Percentiles rank a stretch among this genome's conserved stretches.
These are phyloP conservation scores for Manacus vitellinus DNA, from an alignment of 2,113 vertebrate genomes.

Conservation along the genomic window DNA sequence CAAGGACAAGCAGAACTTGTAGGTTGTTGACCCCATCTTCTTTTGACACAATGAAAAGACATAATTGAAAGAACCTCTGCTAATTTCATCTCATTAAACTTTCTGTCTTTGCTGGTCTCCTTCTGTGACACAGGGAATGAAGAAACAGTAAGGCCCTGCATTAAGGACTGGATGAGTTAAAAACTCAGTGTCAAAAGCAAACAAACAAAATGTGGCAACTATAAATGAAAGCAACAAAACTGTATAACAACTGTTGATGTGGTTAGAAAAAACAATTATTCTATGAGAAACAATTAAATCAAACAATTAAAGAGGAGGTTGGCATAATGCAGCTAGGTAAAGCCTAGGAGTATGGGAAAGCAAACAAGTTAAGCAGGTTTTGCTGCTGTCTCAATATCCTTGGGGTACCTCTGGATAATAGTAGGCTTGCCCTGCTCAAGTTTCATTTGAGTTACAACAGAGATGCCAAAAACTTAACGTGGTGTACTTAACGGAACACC, in stretches of 20 bases:
- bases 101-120: background rate
- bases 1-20: background rate
- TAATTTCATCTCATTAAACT: background rate
- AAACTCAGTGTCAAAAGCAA: conserved; percentile 22
- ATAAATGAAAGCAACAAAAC: background rate
- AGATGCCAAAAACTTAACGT: background rate
- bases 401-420: conserved; percentile 52
- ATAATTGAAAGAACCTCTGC: background rate
- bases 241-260: background rate
- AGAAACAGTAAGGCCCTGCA: background rate
- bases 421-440: conserved; percentile 14
- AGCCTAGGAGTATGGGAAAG: conserved; percentile 59
- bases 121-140: background rate
- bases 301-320: conserved; percentile 45
- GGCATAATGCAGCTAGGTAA: conserved; percentile 26
- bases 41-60: background rate
- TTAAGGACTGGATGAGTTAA: background rate
- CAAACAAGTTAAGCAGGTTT: conserved; percentile 59
- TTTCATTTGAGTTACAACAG: conserved; percentile 51
- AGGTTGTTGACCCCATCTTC: background rate
- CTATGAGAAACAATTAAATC: conserved; percentile 39
- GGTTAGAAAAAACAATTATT: conserved; percentile 31
- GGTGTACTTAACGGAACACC: background rate
- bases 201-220: background rate
- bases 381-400: conserved; percentile 42